phyloP scores from a whole-genome alignment of 2,888 invertebrate genomes.

The Smittia sp. region DNA sequence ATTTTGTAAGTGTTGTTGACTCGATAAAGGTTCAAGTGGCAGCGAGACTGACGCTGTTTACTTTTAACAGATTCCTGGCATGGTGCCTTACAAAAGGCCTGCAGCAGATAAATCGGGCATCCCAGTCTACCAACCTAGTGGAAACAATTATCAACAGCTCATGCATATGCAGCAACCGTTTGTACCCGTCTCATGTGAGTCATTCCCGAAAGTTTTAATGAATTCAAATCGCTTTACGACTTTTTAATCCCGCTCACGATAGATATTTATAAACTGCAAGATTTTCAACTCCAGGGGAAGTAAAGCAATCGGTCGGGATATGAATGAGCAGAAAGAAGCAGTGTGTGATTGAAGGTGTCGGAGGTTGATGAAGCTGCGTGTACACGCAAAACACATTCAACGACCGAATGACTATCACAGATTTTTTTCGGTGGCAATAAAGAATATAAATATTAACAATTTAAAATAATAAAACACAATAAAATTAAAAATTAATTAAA shows the following conservation, averaged over 20 bases:
- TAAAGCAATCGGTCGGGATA: background rate
- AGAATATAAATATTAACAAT: slow-evolving; percentile 38
- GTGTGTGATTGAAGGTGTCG: background rate
- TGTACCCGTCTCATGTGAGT: slow-evolving; percentile 89
- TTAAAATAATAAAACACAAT: slow-evolving; percentile 40
- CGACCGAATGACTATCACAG: slow-evolving; percentile 14
- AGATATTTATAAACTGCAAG: slow-evolving; percentile 38
- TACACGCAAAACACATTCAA: background rate
- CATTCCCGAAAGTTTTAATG: slow-evolving; percentile 47
- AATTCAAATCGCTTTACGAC: background rate
- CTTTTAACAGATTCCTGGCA: slow-evolving; percentile 62
- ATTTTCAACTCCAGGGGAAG: slow-evolving; percentile 38
- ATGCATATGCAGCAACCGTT: slow-evolving; percentile 92
- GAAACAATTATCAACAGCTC: slow-evolving; percentile 76
- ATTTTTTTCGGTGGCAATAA: slow-evolving; percentile 29
- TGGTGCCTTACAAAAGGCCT: slow-evolving; percentile 88
- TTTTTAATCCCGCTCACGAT: no score
- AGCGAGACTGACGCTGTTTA: background rate
- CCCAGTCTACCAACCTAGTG: slow-evolving; percentile 54
- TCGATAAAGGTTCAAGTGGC: background rate
- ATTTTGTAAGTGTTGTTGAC: slow-evolving; percentile 27
- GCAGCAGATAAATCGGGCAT: slow-evolving; percentile 95
- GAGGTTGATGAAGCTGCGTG: background rate
- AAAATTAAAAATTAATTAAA: slow-evolving; percentile 40
- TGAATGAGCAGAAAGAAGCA: background rate